Conservation (phyloP, 2,888 invertebrate species). For the Plemyria rubiginata region DNA sequence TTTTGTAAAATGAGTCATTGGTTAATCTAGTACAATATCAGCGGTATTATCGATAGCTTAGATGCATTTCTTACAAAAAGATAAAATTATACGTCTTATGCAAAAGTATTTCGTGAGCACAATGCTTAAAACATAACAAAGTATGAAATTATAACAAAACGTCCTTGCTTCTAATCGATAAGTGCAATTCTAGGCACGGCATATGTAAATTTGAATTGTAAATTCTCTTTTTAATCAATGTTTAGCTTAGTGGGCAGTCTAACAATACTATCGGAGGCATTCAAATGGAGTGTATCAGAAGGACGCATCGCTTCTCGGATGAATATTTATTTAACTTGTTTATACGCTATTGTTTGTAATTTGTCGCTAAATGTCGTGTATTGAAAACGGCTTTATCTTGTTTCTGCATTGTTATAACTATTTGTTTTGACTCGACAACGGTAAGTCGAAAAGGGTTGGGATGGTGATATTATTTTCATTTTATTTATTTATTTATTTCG, state of each 20-base stretch:
- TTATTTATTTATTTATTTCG: too few species aligned
- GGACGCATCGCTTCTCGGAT: slow-evolving; percentile 71
- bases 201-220: slow-evolving; percentile 78
- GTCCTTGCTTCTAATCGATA: slow-evolving; percentile 51
- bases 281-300: slow-evolving; percentile 74
- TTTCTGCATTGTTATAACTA: slow-evolving; percentile 16
- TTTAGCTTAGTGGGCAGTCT: slow-evolving; percentile 58
- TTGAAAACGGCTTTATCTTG: slow-evolving; percentile 15
- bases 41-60: not conserved
- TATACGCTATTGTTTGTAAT: slow-evolving; percentile 70
- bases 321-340: slow-evolving; percentile 78
- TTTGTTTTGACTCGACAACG: not conserved
- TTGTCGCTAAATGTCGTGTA: slow-evolving; percentile 55
- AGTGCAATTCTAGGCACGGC: slow-evolving; percentile 75
- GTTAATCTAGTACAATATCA: too few species aligned
- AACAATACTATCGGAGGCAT: slow-evolving; percentile 79
- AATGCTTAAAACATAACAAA: slow-evolving; percentile 4
- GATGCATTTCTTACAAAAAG: not conserved
- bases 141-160: slow-evolving; percentile 50
- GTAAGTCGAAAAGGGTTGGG: not conserved
- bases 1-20: too few species aligned
- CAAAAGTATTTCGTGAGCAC: not conserved
- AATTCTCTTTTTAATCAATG: slow-evolving; percentile 80
- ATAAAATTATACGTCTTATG: not conserved
- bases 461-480: too few species aligned